Evolutionary conservation across 2,113 vertebrate genomes (phyloP), one percentile per base, ranked within the genome.

Genomic region (Amphiprion percula): DNA sequence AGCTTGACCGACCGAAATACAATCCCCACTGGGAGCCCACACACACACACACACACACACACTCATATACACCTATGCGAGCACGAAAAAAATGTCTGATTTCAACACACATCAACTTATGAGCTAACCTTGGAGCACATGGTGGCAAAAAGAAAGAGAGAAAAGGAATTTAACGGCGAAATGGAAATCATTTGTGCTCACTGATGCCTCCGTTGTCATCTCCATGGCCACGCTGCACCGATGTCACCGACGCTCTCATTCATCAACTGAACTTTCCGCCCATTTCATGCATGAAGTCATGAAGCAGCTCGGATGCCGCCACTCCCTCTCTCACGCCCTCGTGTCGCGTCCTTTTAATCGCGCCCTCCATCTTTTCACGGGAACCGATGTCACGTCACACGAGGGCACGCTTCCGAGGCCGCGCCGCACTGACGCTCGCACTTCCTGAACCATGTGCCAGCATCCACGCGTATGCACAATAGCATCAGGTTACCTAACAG

Each of bases 1-100:
- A 75, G 87, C 77, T 79, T 88, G 80, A 85, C 83, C 66, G 77
- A 87, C 86, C 64, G 46, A 81, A 90, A 90, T 83, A 90, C 92
- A 92, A 92, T 91, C 79, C 87, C 88, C 80, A 82, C 59, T 65
- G 88, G 84, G 77, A 65, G 65, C 66, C 9, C 5, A 54, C 46
- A 59, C 56, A 79, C 59, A 62, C 77, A n/a, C 56, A 79, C 59
- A 62, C 77, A n/a, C 62, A 14, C 28, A 37, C 39, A 28, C 74
- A 68, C 59, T 19, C 62, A 54, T 64, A 54, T 19, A 58, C 49
- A 23, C 16, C 17, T 41, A 10, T 4, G 33, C 41, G 50, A 60
- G 28, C 60, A 15, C 47, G 16, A 63, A 17, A 15, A 37, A 68
- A 65, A 73, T 8, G 30, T 66, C 53, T 30, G 17, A 81, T 68